These are phyloP conservation scores for Trichonephila clavipes DNA, from an alignment of 1,140 invertebrate genomes.

Conservation along the genomic window DNA sequence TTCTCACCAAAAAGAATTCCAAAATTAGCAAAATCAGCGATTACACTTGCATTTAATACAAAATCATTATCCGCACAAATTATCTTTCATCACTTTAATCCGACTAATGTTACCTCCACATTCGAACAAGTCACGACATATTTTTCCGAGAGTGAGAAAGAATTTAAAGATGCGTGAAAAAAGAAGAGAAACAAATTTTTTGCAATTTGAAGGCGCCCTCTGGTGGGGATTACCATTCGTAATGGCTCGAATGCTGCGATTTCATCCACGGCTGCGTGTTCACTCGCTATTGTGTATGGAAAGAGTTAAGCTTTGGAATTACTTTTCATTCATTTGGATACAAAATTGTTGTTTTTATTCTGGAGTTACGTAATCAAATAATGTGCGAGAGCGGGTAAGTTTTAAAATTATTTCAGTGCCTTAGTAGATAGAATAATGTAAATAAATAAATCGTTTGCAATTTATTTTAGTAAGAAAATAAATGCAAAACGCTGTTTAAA, in stretches of 20 bases:
- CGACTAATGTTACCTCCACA: slow-evolving; percentile 8
- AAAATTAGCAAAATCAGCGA: neutral
- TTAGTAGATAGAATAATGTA: neutral
- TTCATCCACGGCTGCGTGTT: neutral
- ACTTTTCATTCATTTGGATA: neutral
- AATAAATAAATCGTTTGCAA: too few species aligned
- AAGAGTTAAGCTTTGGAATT: neutral
- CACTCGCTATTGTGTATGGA: neutral
- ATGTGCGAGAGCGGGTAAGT: neutral
- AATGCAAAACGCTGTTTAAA: neutral
- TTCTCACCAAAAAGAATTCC: neutral
- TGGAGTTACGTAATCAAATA: neutral
- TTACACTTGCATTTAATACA: neutral
- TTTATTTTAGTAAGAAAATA: too few species aligned
- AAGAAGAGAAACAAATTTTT: neutral
- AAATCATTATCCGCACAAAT: neutral
- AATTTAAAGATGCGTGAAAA: slow-evolving; percentile 34
- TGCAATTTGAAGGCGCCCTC: neutral
- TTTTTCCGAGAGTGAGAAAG: neutral
- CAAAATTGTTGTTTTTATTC: neutral
- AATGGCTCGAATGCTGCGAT: neutral
- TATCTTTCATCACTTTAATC: slow-evolving; percentile 13
- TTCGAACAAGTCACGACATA: neutral
- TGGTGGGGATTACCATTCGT: slow-evolving; percentile 2
- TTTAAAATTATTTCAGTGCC: neutral